phyloP scores from a whole-genome alignment of 2,888 invertebrate genomes.

The Catocala nupta region DNA sequence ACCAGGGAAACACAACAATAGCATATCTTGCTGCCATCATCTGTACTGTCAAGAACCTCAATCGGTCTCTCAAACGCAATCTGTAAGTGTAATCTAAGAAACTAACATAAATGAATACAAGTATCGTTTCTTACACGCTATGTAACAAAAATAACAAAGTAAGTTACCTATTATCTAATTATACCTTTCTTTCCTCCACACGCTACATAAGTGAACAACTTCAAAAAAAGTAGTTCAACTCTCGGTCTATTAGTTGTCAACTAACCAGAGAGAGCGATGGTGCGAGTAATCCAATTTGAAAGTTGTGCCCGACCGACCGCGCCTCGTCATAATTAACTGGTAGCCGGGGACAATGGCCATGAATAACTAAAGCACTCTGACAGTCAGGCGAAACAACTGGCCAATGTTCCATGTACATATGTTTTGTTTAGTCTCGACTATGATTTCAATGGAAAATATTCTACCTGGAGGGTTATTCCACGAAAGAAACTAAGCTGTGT shows the following conservation, averaged over 20 bases:
- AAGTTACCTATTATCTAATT: conserved; percentile 13
- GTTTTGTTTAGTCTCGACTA: conserved; percentile 11
- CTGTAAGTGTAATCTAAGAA: no score
- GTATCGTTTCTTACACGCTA: neutral
- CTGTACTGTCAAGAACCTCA: no score
- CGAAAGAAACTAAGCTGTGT: neutral
- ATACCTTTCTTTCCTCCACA: conserved; percentile 9
- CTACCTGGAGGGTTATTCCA: neutral
- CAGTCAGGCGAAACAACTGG: conserved; percentile 47
- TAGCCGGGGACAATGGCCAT: conserved; percentile 64
- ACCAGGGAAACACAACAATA: no score
- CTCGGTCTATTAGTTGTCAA: conserved; percentile 52
- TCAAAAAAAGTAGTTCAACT: conserved; percentile 32
- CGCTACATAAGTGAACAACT: conserved; percentile 28
- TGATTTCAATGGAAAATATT: conserved; percentile 10
- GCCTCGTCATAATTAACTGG: conserved; percentile 75
- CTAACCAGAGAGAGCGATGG: conserved; percentile 60
- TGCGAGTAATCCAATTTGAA: conserved; percentile 77
- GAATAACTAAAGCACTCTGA: conserved; percentile 72
- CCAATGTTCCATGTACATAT: conserved; percentile 21
- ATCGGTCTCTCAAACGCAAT: no score
- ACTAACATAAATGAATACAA: neutral
- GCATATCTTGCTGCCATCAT: no score
- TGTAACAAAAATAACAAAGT: neutral
- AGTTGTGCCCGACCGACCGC: conserved; percentile 64